These are phyloP conservation scores for Nanorana parkeri DNA, from an alignment of 2,113 vertebrate genomes.

Conservation along the genomic window DNA sequence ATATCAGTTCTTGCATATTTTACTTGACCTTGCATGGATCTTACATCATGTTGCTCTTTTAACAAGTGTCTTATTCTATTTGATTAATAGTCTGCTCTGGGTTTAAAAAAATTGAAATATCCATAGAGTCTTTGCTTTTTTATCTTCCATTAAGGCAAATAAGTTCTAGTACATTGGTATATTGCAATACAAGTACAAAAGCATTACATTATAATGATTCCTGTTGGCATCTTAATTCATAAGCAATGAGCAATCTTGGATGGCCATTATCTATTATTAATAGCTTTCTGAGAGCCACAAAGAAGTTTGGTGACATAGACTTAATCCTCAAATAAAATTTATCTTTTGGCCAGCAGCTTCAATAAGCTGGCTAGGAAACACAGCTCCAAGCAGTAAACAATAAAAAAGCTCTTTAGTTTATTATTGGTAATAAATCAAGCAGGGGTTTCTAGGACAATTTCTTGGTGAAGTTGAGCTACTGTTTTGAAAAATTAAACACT, in stretches of 20 bases:
- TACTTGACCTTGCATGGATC: constrained; percentile 10
- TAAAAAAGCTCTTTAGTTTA: constrained; percentile 69
- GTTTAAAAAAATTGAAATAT: constrained; percentile 23
- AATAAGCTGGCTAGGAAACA: constrained; percentile 70
- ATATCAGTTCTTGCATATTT: not conserved
- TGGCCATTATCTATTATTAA: constrained; percentile 52
- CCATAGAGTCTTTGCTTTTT: constrained; percentile 21
- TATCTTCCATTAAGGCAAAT: constrained; percentile 33
- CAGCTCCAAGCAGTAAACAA: constrained; percentile 67
- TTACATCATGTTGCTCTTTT: not conserved
- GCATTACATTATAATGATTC: constrained; percentile 15
- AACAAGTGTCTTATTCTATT: not conserved
- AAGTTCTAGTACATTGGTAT: constrained; percentile 28
- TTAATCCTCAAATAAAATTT: constrained; percentile 74
- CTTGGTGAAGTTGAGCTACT: constrained; percentile 60
- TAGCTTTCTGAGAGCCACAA: constrained; percentile 29
- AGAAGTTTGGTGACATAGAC: constrained; percentile 40
- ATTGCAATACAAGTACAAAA: constrained; percentile 22
- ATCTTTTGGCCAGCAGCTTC: constrained; percentile 68
- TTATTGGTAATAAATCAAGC: constrained; percentile 74
- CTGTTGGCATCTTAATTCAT: constrained; percentile 34
- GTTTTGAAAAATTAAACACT: constrained; percentile 35
- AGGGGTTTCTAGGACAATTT: constrained; percentile 52
- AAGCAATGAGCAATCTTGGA: constrained; percentile 42
- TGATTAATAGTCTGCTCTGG: not conserved